Evolutionary conservation across 2,113 vertebrate species (phyloP), one percentile per base, ranked within the genome.

Genomic region (Boleophthalmus pectinirostris): DNA sequence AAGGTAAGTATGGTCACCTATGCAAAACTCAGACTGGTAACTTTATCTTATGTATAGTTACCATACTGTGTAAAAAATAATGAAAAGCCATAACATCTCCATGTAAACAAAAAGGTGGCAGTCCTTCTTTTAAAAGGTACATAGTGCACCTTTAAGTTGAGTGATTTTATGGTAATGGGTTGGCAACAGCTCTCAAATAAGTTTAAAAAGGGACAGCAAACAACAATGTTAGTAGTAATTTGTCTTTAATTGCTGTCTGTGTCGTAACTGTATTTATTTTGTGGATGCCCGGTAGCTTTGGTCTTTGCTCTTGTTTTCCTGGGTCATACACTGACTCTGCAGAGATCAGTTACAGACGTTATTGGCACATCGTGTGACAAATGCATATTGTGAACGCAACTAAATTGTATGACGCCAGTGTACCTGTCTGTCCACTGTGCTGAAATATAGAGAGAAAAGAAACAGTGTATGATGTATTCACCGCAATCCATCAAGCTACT

Each of bases 261-360:
- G 12, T 8, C 23, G 7, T 61, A 61, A 8, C 13, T 57, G 54
- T 23, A 21, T 74, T 45, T 61, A 79, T 83, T 74, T 68, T 64
- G 65, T 71, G 45, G 45, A 64, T 66, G 67, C 73, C 1, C 68
- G 46, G 21, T 53, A 47, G 38, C 68, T 61, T 73, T 53, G 69
- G 60, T 15, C 0, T 56, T 13, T 38, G 63, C 63, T 66, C n/a
- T 64, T 5, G 2, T 66, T 66, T 63, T 69, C 24, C 47, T 43
- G 66, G 51, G 20, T 29, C 43, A 64, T 60, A 47, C n/a, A 43
- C 57, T 23, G 16, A 51, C 33, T 56, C n/a, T 23, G 69, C 38
- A 3, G 60, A 9, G 21, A 46, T 57, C 51, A 43, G 63, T 65
- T 65, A 38, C 38, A 66, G 14, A 47, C 21, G 61, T 64, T 43